Conservation (phyloP, 23 tunicate species). For the Styela clava region DNA sequence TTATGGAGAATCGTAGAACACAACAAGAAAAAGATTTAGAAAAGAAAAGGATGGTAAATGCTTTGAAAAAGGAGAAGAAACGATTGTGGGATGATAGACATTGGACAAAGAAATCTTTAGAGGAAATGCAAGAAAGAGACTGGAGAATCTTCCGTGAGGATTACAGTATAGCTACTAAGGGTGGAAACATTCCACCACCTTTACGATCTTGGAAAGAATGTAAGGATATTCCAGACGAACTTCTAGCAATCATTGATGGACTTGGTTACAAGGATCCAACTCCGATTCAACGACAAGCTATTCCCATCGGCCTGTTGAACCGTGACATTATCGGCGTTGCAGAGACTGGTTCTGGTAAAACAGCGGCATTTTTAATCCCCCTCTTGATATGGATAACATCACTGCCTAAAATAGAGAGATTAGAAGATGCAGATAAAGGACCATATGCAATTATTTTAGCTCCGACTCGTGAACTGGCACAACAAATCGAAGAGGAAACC, state of each 20-base stretch:
- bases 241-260: constrained; percentile 65
- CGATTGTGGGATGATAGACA: constrained; percentile 86
- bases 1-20: constrained; percentile 77
- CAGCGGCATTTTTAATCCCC: constrained; percentile 95
- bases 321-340: constrained; percentile 98
- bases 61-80: constrained; percentile 80
- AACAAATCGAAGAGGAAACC: constrained; percentile 96
- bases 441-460: constrained; percentile 97
- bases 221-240: constrained; percentile 57
- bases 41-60: constrained; percentile 55
- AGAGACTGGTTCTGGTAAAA: constrained; percentile 99
- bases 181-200: constrained; percentile 96
- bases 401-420: constrained; percentile 89
- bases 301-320: constrained; percentile 89
- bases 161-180: constrained; percentile 93
- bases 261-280: constrained; percentile 95
- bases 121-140: constrained; percentile 92
- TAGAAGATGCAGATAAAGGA: constrained; percentile 99
- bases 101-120: constrained; percentile 82
- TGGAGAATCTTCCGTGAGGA: constrained; percentile 99
- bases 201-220: constrained; percentile 88
- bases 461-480: constrained; percentile 96
- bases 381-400: constrained; percentile 94
- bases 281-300: constrained; percentile 97
- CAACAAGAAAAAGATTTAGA: constrained; percentile 85